Percentiles rank a stretch among this genome's conserved stretches.
Conservation (phyloP, 2,888 invertebrate species). For the Eristalis tenax region DNA sequence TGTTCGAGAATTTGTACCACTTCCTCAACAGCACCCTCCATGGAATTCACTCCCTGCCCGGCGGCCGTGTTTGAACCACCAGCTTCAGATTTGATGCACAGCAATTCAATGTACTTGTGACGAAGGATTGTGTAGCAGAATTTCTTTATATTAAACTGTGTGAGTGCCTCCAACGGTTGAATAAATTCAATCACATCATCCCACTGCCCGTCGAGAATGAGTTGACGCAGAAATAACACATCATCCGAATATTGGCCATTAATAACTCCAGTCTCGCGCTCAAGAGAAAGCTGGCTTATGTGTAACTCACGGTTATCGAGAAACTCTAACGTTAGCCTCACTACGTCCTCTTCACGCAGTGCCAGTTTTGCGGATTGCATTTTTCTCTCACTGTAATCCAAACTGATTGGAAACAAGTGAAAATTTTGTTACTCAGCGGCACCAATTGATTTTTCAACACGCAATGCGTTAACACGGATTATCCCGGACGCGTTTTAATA, state of each 20-base stretch:
- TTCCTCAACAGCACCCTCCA: conserved; percentile 96
- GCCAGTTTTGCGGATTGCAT: conserved; percentile 93
- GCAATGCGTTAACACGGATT: conserved; percentile 21
- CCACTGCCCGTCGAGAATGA: conserved; percentile 98
- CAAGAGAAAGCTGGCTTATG: conserved; percentile 94
- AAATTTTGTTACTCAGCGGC: conserved; percentile 29
- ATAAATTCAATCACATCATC: conserved; percentile 98
- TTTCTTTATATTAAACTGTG: conserved; percentile 91
- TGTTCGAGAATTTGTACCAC: conserved; percentile 95
- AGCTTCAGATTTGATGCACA: conserved; percentile 97
- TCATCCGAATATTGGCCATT: conserved; percentile 97
- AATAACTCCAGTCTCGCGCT: conserved; percentile 96
- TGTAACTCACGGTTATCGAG: conserved; percentile 94
- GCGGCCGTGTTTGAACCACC: conserved; percentile 89
- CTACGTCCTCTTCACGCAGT: conserved; percentile 94
- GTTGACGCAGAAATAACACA: conserved; percentile 94
- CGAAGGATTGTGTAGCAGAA: conserved; percentile 93
- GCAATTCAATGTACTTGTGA: conserved; percentile 95
- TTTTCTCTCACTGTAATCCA: conserved; percentile 44
- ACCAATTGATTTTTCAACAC: conserved; percentile 58
- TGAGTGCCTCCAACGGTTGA: conserved; percentile 92
- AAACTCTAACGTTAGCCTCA: conserved; percentile 92
- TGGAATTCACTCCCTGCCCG: conserved; percentile 87
- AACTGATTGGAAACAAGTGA: conserved; percentile 30
- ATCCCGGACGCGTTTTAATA: conserved; percentile 36